Evolutionary conservation across 2,888 invertebrate genomes (phyloP).

Genomic region (Sclerodermus sp.): DNA sequence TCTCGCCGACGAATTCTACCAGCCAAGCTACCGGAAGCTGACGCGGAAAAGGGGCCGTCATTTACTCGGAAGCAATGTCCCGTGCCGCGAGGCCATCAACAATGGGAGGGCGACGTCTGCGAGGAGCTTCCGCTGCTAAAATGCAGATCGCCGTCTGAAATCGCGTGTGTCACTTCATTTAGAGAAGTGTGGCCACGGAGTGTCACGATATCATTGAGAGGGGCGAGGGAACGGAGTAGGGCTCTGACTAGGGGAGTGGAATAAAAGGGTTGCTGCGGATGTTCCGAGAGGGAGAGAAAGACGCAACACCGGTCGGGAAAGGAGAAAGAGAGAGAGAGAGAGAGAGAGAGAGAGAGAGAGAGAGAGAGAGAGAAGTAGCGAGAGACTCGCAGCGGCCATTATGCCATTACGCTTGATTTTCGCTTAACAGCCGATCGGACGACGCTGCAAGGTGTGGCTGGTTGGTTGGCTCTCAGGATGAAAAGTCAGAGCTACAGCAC

Average conservation of each 20-base stretch:
- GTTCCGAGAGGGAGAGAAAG: no score
- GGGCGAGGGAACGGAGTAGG: background rate
- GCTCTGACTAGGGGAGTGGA: no score
- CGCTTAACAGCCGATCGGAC: slow-evolving; percentile 39
- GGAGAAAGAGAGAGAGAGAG: background rate
- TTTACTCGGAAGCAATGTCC: slow-evolving; percentile 46
- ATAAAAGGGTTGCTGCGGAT: no score
- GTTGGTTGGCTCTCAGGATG: slow-evolving; percentile 48
- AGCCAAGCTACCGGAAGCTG: no score
- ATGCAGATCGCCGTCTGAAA: slow-evolving; percentile 28
- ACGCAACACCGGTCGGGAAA: background rate
- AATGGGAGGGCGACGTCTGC: slow-evolving; percentile 3
- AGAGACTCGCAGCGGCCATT: slow-evolving; percentile 28
- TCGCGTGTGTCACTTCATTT: slow-evolving; percentile 52
- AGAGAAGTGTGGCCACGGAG: slow-evolving; percentile 33
- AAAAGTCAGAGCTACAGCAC: slow-evolving; percentile 39
- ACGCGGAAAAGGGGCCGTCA: slow-evolving; percentile 5
- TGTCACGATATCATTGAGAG: slow-evolving; percentile 28
- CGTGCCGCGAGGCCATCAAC: slow-evolving; percentile 52
- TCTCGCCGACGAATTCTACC: background rate
- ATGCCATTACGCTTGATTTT: slow-evolving; percentile 50
- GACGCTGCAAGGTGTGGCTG: slow-evolving; percentile 50
- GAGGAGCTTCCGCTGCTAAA: slow-evolving; percentile 14
- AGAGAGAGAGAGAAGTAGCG: background rate
- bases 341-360: background rate